A percentile compares a stretch with the other conserved stretches of the same genome.
Conservation (phyloP, 92 coral and sea anemone species). For the Virgularia gustaviana region DNA sequence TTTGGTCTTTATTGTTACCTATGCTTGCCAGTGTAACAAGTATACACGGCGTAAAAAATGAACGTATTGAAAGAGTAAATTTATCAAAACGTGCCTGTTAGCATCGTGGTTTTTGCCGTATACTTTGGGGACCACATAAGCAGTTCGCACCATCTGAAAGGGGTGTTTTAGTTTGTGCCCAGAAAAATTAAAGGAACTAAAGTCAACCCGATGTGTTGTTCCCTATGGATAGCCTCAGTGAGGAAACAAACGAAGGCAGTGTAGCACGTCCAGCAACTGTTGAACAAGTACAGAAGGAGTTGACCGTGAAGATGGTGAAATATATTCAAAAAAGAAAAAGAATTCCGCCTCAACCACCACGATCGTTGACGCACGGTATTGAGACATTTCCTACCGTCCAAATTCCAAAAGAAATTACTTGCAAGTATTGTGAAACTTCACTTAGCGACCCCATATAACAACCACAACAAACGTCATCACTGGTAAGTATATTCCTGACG, state of each 20-base stretch:
- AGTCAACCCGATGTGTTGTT: not conserved
- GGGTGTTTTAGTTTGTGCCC: slow-evolving; percentile 24
- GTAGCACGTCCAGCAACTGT: too few species aligned
- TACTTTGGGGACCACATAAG: slow-evolving; percentile 30
- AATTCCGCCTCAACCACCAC: slow-evolving; percentile 34
- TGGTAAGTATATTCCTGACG: not conserved
- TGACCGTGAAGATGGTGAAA: not conserved
- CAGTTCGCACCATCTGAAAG: slow-evolving; percentile 28
- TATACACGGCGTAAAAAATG: too few species aligned
- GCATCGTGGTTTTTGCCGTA: too few species aligned
- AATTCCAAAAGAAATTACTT: slow-evolving; percentile 13
- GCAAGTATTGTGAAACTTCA: slow-evolving; percentile 5
- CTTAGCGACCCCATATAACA: slow-evolving; percentile 8
- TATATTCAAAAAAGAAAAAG: slow-evolving; percentile 4
- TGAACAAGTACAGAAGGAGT: slow-evolving; percentile 13
- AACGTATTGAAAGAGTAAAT: too few species aligned
- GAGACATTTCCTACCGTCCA: slow-evolving; percentile 11
- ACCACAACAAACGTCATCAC: slow-evolving; percentile 20
- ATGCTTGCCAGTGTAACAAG: too few species aligned
- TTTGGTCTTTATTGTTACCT: too few species aligned
- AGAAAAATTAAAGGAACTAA: slow-evolving; percentile 24
- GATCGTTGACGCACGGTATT: not conserved
- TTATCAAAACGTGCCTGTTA: too few species aligned
- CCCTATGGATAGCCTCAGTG: not conserved
- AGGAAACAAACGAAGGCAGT: too few species aligned